phyloP scores from a whole-genome alignment of 2,113 vertebrate genomes.

The Boulengeromyrus knoepffleri region DNA sequence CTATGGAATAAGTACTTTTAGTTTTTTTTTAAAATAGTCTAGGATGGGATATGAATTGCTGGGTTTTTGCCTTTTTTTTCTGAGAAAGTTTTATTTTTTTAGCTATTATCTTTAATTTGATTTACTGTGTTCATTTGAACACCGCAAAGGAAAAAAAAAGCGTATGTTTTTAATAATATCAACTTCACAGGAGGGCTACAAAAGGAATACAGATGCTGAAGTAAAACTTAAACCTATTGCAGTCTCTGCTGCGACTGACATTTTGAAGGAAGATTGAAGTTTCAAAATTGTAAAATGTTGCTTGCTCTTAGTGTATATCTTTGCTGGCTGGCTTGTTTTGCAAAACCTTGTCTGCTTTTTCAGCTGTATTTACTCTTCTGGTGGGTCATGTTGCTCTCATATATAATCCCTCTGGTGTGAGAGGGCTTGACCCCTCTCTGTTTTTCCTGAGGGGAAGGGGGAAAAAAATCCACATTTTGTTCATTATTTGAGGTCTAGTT shows the following conservation, averaged over 20 bases:
- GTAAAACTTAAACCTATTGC: not conserved
- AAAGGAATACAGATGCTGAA: not conserved
- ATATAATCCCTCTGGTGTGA: not conserved
- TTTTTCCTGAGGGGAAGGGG: not conserved
- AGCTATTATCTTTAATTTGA: not conserved
- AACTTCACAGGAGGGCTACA: not conserved
- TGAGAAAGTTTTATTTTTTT: not conserved
- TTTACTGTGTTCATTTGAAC: not conserved
- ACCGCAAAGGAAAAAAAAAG: not conserved
- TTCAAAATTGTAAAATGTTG: not conserved
- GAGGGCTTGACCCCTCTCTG: slow-evolving; percentile 9
- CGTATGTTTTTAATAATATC: not conserved
- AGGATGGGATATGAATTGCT: not conserved
- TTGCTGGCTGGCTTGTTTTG: not conserved
- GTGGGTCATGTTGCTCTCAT: not conserved
- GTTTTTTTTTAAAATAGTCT: not conserved
- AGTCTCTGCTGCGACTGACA: not conserved
- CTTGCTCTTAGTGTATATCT: not conserved
- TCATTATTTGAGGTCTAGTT: not conserved
- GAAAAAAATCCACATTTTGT: not conserved
- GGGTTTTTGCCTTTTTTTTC: not conserved
- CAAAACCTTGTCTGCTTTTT: not conserved
- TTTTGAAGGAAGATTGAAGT: not conserved
- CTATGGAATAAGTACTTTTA: not conserved
- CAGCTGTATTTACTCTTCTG: not conserved